Base-by-base conservation (phyloP, 2,888 invertebrate genomes). In the Leptinotarsa rubiginosa region DNA sequence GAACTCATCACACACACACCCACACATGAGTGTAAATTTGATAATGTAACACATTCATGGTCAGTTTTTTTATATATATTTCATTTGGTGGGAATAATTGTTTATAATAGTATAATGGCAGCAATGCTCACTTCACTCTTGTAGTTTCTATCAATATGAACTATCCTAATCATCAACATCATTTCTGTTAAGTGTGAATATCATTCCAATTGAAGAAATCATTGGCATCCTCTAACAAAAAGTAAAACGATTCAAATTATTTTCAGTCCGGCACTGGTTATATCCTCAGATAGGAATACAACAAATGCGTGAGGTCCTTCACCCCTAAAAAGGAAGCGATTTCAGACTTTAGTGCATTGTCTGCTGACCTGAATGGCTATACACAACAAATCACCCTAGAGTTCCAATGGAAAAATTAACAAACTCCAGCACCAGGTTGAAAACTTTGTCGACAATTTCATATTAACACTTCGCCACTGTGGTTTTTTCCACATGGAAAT, bases 231-330 rank as follows among this genome's bases (percentile, higher is more conserved):
- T 31, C 10, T 31, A 31, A 10, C 31, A 31, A 31, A 10, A 31
- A 31, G 31, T 31, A 2, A 31, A 31, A 20, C 13, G 2, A 20
- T 13, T 54, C 20, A 12, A 18, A 10, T 62, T 62, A n/a, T 62
- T 25, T 16, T 41, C 10, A n/a, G 2, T 4, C 22, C 56, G 56
- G 20, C 56, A 56, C 56, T 56, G 56, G 56, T 22, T 13, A 15
- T 2, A 20, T 20, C 5, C 18, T 54, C 12, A 20, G 13, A 20
- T 4, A 22, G 56, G 72, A 50, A 69, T 67, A 70, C 72, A 70
- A 70, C 25, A 59, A 71, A 74, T 77, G 77, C 76, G 78, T 78
- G 73, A 69, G 79, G 75, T 79, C 79, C 72, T 79, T 78, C 77
- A 78, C 79, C 79, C 78, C 72, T 69, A 73, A 74, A 72, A 70